These are phyloP conservation scores for Sycophila sp. DNA, from an alignment of 1,140 invertebrate genomes.

Conservation along the genomic window DNA sequence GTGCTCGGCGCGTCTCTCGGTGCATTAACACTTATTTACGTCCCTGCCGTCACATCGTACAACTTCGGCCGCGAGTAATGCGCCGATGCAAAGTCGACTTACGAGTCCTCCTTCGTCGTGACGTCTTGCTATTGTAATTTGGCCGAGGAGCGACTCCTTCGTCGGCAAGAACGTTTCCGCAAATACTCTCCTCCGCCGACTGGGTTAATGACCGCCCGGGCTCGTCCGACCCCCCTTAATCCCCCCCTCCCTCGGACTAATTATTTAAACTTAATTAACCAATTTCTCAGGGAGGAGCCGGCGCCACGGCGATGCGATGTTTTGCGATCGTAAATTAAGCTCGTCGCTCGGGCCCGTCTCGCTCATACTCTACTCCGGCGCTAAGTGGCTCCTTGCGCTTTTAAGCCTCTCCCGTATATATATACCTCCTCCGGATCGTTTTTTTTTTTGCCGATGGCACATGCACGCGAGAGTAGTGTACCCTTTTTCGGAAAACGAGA, in stretches of 20 bases:
- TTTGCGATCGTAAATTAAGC: constrained; percentile 44
- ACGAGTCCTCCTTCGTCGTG: not conserved
- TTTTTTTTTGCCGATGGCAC: no score
- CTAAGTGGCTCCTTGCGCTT: constrained; percentile 3
- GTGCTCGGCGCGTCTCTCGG: no score
- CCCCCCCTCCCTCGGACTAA: constrained; percentile 19
- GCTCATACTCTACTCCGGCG: not conserved
- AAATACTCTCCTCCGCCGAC: not conserved
- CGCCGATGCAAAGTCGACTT: not conserved
- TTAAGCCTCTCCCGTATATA: not conserved
- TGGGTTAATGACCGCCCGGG: not conserved
- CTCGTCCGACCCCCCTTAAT: not conserved
- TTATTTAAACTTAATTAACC: constrained; percentile 49
- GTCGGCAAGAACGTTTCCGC: not conserved
- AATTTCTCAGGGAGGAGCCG: constrained; percentile 37
- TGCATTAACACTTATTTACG: no score
- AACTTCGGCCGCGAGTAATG: not conserved
- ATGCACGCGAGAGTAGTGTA: no score
- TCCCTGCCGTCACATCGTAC: no score
- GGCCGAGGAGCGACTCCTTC: not conserved
- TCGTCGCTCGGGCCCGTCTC: not conserved
- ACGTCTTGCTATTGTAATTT: constrained; percentile 2
- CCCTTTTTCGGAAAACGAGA: no score
- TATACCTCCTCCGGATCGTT: no score
- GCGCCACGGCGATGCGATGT: constrained; percentile 26